phyloP scores from a whole-genome alignment of 1,140 invertebrate species.

The Drosophila rhopaloa region DNA sequence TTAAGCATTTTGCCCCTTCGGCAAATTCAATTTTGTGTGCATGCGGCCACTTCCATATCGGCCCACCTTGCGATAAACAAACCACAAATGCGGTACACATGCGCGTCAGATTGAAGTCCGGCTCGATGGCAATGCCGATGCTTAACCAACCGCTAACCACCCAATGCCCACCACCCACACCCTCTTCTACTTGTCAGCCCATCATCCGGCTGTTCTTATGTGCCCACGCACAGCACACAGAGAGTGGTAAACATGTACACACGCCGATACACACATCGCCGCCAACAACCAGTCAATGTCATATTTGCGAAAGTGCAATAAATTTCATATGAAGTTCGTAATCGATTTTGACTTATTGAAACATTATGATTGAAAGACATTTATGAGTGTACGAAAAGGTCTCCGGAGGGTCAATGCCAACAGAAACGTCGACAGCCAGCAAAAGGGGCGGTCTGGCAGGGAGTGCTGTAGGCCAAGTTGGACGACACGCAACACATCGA shows the following conservation, averaged over 20 bases:
- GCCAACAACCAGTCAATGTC: constrained; percentile 65
- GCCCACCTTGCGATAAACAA: constrained; percentile 52
- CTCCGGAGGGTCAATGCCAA: constrained; percentile 80
- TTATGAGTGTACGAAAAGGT: constrained; percentile 80
- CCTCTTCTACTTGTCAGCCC: neutral
- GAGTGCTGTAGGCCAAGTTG: constrained; percentile 3
- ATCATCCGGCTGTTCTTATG: constrained; percentile 8
- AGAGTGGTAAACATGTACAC: constrained; percentile 18
- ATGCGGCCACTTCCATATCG: constrained; percentile 8
- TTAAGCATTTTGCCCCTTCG: constrained; percentile 54
- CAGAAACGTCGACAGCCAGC: constrained; percentile 68
- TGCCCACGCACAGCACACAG: constrained; percentile 7
- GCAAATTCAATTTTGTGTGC: constrained; percentile 64
- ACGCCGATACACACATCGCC: constrained; percentile 4
- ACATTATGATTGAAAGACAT: constrained; percentile 84
- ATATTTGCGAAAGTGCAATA: constrained; percentile 83
- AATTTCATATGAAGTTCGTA: constrained; percentile 84
- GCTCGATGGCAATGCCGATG: constrained; percentile 9
- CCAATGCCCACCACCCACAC: neutral
- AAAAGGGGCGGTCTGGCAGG: neutral
- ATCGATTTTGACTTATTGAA: constrained; percentile 84
- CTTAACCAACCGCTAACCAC: constrained; percentile 1
- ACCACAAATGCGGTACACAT: constrained; percentile 67
- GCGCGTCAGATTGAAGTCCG: constrained; percentile 50
- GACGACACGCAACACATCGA: constrained; percentile 38